Conservation (phyloP, 2,113 vertebrate species). For the Phoenicopterus ruber region DNA sequence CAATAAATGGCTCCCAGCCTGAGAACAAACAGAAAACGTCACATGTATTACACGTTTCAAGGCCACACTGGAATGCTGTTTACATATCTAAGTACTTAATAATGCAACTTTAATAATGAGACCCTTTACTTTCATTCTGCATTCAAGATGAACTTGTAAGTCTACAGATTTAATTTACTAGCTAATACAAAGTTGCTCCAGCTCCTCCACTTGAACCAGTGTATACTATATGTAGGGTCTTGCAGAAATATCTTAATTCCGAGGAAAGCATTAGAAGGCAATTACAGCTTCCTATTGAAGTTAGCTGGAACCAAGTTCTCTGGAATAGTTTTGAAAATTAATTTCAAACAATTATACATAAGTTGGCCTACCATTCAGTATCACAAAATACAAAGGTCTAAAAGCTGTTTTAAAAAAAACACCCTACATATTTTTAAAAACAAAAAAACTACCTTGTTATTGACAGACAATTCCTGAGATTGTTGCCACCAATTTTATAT, state of each 20-base stretch:
- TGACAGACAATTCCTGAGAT: background rate
- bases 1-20: constrained; percentile 98
- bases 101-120: background rate
- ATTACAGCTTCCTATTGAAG: background rate
- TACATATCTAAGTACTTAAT: background rate
- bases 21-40: constrained; percentile 12
- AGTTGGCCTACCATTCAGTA: background rate
- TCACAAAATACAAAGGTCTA: background rate
- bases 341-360: background rate
- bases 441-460: background rate
- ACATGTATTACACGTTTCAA: background rate
- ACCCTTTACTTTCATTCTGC: background rate
- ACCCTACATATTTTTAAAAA: background rate
- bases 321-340: background rate
- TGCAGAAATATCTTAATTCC: background rate
- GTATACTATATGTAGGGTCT: background rate
- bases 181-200: background rate
- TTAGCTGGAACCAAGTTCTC: background rate
- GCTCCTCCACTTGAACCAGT: background rate
- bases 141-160: background rate
- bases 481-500: background rate
- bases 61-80: background rate
- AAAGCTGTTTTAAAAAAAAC: background rate
- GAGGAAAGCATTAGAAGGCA: background rate
- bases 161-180: background rate